These are phyloP conservation scores for Heteropelma amictum DNA, from an alignment of 2,888 invertebrate genomes.

Conservation along the genomic window DNA sequence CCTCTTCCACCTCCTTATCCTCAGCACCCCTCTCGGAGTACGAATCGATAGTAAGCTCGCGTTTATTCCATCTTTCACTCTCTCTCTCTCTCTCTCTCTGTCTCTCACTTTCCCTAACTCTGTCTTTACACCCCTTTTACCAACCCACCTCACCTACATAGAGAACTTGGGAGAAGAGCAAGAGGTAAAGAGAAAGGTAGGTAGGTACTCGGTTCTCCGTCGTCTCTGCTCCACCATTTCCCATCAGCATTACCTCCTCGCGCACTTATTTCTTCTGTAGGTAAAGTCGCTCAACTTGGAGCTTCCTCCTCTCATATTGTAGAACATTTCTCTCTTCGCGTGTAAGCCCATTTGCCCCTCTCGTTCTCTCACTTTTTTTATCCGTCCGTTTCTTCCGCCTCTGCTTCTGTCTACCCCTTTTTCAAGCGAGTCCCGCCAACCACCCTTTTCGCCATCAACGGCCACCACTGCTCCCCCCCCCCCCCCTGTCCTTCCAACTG, in stretches of 20 bases:
- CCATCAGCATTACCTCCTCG: conserved; percentile 75
- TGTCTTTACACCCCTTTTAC: conserved; percentile 56
- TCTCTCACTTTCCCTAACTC: conserved; percentile 43
- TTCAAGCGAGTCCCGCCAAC: conserved; percentile 60
- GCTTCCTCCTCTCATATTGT: conserved; percentile 44
- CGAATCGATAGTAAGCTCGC: conserved; percentile 52
- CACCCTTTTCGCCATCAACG: conserved; percentile 36
- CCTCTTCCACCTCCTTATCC: conserved; percentile 49
- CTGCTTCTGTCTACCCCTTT: conserved; percentile 53
- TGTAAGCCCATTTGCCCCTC: conserved; percentile 39
- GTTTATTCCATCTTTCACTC: conserved; percentile 27
- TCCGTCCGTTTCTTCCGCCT: conserved; percentile 53
- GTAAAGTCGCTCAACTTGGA: conserved; percentile 66
- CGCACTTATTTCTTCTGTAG: conserved; percentile 74
- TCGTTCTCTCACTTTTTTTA: conserved; percentile 44
- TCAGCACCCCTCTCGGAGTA: conserved; percentile 47
- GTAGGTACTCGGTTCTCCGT: conserved; percentile 37
- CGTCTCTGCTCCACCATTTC: conserved; percentile 68
- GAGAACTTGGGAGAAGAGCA: conserved; percentile 52
- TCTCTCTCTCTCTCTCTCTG: conserved; percentile 29
- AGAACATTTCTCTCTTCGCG: conserved; percentile 37
- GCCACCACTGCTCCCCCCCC: too few species aligned
- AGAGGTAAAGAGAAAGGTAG: conserved; percentile 33
- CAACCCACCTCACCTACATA: conserved; percentile 57
- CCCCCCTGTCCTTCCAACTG: conserved; percentile 12